Percentiles rank a stretch among this genome's conserved stretches.
These are phyloP conservation scores for Syngnathus rostellatus DNA, from an alignment of 2,797 vertebrate genomes.

Conservation along the genomic window DNA sequence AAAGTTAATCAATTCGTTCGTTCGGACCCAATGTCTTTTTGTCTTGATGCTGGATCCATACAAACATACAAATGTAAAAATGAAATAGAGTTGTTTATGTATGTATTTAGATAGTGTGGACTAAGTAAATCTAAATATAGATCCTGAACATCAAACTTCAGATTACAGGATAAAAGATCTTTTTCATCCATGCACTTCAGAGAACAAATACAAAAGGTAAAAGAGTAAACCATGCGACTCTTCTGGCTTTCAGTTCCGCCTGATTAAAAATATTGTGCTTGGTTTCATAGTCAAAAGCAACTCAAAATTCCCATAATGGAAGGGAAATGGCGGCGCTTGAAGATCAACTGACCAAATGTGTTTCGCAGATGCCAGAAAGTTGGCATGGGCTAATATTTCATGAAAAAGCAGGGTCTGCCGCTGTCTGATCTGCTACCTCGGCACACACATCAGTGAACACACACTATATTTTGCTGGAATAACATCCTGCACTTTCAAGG, in stretches of 20 bases:
- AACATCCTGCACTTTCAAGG: slow-evolving; percentile 38
- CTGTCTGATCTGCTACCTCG: slow-evolving; percentile 50
- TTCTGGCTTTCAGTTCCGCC: not conserved
- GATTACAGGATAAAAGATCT: slow-evolving; percentile 55
- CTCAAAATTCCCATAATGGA: not conserved
- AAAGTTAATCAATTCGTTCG: not conserved
- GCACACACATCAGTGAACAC: slow-evolving; percentile 39
- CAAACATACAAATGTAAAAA: not conserved
- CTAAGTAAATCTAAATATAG: not conserved
- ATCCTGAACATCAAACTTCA: slow-evolving; percentile 15
- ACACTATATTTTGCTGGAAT: slow-evolving; percentile 45
- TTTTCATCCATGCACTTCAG: slow-evolving; percentile 16
- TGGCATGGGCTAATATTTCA: slow-evolving; percentile 16
- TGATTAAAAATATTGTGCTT: slow-evolving; percentile 46
- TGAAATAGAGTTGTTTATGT: not conserved
- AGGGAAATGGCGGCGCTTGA: slow-evolving; percentile 7
- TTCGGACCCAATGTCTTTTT: not conserved
- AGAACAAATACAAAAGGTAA: slow-evolving; percentile 4
- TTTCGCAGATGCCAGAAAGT: not conserved
- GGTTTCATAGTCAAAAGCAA: slow-evolving; percentile 35
- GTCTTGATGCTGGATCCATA: not conserved
- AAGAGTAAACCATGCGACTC: not conserved
- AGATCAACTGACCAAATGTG: slow-evolving; percentile 6
- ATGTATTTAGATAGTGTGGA: not conserved
- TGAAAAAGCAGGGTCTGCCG: slow-evolving; percentile 30